A percentile compares a stretch with the other conserved stretches of the same genome.
Conservation (phyloP, 1,140 invertebrate species). For the Brachystomella parvula region DNA sequence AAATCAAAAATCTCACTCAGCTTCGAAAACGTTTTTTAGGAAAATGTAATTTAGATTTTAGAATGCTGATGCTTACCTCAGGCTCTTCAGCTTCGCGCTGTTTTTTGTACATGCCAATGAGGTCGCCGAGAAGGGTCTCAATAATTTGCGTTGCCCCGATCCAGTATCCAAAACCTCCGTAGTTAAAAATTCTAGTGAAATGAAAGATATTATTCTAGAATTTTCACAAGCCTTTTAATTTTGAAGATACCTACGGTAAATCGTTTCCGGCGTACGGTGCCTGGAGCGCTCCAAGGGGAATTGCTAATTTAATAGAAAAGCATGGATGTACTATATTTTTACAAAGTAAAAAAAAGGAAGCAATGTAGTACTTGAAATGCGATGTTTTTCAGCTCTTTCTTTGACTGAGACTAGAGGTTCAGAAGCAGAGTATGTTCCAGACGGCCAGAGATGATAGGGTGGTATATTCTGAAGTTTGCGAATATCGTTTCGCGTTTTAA, state of each 20-base stretch:
- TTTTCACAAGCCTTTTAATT: background rate
- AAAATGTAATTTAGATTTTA: too few relatives aligned
- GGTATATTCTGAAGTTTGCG: background rate
- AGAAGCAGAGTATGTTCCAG: background rate
- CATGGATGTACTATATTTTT: background rate
- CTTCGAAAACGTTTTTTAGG: too few relatives aligned
- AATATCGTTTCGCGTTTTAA: constrained; percentile 23
- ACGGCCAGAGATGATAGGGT: constrained; percentile 9
- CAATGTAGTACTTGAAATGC: background rate
- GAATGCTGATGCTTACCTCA: too few relatives aligned
- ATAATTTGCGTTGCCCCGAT: background rate
- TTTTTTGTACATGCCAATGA: background rate
- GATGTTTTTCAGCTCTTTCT: background rate
- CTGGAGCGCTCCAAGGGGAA: constrained; percentile 19
- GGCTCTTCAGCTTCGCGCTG: background rate
- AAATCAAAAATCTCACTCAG: too few relatives aligned
- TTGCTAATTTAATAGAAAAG: background rate
- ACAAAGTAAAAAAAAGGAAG: background rate
- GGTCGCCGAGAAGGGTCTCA: background rate
- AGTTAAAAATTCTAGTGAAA: constrained; percentile 25
- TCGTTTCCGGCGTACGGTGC: constrained; percentile 23
- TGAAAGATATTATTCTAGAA: background rate
- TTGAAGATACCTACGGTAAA: constrained; percentile 20
- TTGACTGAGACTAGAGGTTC: too few relatives aligned
- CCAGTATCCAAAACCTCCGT: constrained; percentile 24